Base-by-base conservation (phyloP, 2,888 invertebrate species). In the Margaritifera margaritifera region DNA sequence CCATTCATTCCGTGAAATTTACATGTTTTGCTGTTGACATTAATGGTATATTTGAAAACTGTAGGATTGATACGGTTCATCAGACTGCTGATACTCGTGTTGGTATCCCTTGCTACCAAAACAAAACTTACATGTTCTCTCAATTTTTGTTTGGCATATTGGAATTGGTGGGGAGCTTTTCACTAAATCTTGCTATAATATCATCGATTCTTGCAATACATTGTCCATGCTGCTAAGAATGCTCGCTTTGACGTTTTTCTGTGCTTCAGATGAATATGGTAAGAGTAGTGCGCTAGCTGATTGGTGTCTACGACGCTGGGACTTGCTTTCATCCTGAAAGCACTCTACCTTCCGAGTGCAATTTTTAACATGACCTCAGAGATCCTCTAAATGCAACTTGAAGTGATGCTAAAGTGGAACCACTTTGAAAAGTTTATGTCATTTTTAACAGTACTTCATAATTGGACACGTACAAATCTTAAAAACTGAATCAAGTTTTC, bases 141-240 rank as follows among this genome's bases (percentile, higher is more conserved):
- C 68, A 68, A 54, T 50, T 68, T 64, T 55, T 68, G 68, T 50
- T 50, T 52, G 11, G 65, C 24, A 25, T 69, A 66, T 27, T 66
- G 65, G 53, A 62, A n/a, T n/a, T 69, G 65, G 57, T 69, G 69
- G 3, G 60, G 54, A 70, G 56, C 53, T 31, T 57, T 66, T 70
- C 53, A 18, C 57, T 66, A 53, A 57, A 70, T 27, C 1, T 18
- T 2, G 57, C 53, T 24, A 70, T 70, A 27, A 42, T 53, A n/a
- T 11, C 8, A 24, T 69, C 65, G 27, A 25, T 61, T 27, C 69
- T 15, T 31, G 62, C 70, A 20, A 57, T 54, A 18, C 66, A 65
- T 62, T 57, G 20, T 62, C 55, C 61, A 69, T 62, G 54, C 19
- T 64, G 52, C 50, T 62, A 18, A 62, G 18, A 0, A 42, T 51